phyloP scores from a whole-genome alignment of 2,797 vertebrate species.

The Pipistrellus pygmaeus region DNA sequence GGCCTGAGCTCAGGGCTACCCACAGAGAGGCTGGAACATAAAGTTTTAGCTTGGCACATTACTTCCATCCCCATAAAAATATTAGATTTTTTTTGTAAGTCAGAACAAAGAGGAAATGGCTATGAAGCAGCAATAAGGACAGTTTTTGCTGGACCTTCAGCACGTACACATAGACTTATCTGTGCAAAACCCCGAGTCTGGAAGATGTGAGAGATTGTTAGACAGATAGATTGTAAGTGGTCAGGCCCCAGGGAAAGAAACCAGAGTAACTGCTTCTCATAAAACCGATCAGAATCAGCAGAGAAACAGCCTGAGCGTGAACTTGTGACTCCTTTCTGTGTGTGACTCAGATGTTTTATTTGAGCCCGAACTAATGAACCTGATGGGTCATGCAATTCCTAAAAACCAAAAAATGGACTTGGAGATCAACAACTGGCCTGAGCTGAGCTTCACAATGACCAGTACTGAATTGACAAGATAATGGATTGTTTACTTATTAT shows the following conservation, averaged over 20 bases:
- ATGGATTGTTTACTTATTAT: no score
- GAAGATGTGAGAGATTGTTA: background rate
- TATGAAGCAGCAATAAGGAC: background rate
- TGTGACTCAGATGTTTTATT: background rate
- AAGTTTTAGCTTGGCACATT: background rate
- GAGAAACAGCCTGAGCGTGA: background rate
- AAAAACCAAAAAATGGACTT: background rate
- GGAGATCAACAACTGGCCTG: background rate
- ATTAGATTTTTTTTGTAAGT: background rate
- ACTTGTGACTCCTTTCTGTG: slow-evolving; percentile 26
- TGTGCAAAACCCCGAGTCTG: background rate
- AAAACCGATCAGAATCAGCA: background rate
- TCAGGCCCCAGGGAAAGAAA: background rate
- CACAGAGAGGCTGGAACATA: background rate
- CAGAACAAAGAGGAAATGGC: background rate
- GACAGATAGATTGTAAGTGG: background rate
- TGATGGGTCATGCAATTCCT: background rate
- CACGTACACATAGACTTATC: background rate
- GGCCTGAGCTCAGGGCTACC: background rate
- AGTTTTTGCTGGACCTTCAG: background rate
- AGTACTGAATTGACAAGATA: background rate
- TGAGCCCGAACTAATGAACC: background rate
- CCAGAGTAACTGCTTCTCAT: background rate
- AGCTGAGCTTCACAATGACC: background rate
- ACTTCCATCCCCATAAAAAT: background rate